phyloP scores from a whole-genome alignment of 2,888 invertebrate species.

The Conomelus anceps region DNA sequence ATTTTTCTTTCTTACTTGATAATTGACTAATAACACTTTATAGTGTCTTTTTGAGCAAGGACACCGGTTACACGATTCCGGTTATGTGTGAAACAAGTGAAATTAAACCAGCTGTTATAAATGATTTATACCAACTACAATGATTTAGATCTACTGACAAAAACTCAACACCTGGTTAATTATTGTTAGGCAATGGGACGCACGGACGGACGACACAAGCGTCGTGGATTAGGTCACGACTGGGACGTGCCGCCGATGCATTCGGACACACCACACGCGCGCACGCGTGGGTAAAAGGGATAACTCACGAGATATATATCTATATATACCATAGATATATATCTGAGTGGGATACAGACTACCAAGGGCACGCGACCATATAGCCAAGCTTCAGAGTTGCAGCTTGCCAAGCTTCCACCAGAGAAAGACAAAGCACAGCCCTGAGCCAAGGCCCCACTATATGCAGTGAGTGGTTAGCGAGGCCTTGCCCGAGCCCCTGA shows the following conservation, averaged over 20 bases:
- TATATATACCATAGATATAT: neutral
- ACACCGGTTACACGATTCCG: too few species aligned
- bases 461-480: too few species aligned
- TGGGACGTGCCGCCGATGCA: neutral
- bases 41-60: too few species aligned
- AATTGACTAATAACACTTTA: too few species aligned
- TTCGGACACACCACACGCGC: neutral
- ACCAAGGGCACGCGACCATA: neutral
- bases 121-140: neutral
- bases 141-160: neutral
- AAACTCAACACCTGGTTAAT: neutral
- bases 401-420: neutral
- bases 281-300: neutral
- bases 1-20: too few species aligned
- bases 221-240: neutral
- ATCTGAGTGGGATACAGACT: neutral
- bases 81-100: too few species aligned
- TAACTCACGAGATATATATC: neutral
- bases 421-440: neutral
- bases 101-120: neutral
- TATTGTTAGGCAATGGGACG: neutral
- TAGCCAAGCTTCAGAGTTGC: neutral
- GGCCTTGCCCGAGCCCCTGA: too few species aligned
- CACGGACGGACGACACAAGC: neutral
- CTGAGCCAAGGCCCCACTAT: neutral